These are phyloP conservation scores for Barnardius zonarius DNA, from an alignment of 2,113 vertebrate species.

Conservation along the genomic window DNA sequence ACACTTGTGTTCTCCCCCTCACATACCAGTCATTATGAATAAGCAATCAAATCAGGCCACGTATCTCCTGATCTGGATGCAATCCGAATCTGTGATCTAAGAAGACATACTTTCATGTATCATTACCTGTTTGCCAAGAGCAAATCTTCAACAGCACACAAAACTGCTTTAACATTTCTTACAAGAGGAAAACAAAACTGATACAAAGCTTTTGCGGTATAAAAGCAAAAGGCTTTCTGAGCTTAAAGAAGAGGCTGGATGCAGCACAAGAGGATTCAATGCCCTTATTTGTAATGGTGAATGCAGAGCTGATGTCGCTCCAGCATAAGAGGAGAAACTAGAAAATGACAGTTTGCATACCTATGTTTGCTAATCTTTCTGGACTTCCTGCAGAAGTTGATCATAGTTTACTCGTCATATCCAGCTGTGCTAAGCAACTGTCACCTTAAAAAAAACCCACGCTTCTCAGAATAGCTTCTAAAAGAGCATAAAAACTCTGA, in stretches of 20 bases:
- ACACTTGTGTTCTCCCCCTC: neutral
- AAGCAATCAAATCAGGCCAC: neutral
- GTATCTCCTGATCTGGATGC: neutral
- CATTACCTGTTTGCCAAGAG: neutral
- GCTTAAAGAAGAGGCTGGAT: neutral
- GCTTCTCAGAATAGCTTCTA: neutral
- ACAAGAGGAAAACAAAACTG: neutral
- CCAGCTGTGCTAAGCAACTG: neutral
- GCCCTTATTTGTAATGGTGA: neutral
- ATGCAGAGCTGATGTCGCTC: accelerated
- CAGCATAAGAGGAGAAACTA: neutral
- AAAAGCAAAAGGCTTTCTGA: neutral
- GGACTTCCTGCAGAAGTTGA: neutral
- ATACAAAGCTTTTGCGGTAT: neutral
- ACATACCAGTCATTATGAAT: neutral
- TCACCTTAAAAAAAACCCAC: accelerated
- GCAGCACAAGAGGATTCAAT: neutral
- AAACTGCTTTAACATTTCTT: neutral
- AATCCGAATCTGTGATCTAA: neutral
- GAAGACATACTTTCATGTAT: accelerated
- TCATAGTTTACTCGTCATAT: neutral
- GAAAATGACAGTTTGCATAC: neutral
- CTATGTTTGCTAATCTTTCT: neutral
- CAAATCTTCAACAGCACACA: neutral
- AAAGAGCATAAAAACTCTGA: accelerated